Percentiles rank a stretch among this genome's conserved stretches.
These are phyloP conservation scores for Tridacna gigas DNA, from an alignment of 2,888 invertebrate genomes.

Conservation along the genomic window DNA sequence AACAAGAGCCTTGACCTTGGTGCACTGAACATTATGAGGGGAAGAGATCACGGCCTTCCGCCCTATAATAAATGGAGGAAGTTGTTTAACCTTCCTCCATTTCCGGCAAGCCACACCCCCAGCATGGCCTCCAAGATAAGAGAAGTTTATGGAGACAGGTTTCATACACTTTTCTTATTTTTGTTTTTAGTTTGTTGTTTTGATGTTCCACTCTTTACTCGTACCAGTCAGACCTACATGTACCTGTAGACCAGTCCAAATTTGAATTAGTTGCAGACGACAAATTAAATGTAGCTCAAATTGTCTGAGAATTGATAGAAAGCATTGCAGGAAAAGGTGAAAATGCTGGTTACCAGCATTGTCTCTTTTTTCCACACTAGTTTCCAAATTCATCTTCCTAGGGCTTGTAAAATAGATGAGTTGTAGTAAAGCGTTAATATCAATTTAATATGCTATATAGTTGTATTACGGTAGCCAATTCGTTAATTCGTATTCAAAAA, in stretches of 20 bases:
- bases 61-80: constrained; percentile 6
- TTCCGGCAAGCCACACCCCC: neutral
- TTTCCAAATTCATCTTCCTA: neutral
- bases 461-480: too few species aligned
- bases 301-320: neutral
- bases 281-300: too few species aligned
- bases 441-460: too few species aligned
- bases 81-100: neutral
- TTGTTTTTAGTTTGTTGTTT: too few species aligned
- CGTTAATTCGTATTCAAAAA: too few species aligned
- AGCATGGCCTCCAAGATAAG: neutral
- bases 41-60: constrained; percentile 2
- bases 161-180: too few species aligned
- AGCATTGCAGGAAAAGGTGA: neutral
- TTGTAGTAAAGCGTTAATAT: too few species aligned
- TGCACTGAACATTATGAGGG: neutral
- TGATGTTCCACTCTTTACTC: too few species aligned
- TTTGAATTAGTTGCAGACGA: neutral
- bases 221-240: too few species aligned
- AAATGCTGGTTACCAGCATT: neutral
- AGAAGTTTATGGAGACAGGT: neutral
- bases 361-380: neutral
- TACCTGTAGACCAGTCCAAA: neutral
- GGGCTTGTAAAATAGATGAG: too few species aligned
- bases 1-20: constrained; percentile 3